Evolutionary conservation across 2,797 vertebrate genomes (phyloP), one percentile per base, ranked within the genome.

Genomic region (Labeo calbasu): DNA sequence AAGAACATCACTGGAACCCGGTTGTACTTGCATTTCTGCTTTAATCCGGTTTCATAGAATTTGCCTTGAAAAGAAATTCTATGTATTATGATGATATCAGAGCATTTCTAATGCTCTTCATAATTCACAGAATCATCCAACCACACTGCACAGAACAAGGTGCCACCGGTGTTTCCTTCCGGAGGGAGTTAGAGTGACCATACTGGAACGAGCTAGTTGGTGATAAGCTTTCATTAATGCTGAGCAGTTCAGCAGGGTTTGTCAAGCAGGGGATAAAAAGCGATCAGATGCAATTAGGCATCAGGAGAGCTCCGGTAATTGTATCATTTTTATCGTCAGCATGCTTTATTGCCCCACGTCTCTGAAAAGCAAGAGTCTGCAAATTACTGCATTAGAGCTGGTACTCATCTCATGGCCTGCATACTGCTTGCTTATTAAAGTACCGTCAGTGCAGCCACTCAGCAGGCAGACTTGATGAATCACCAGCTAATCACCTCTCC

Each of bases 381-480:
- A 89, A 88, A 91, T 86, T 90, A 88, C 79, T 77, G 88, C 87
- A 86, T 88, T 88, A 88, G 69, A 85, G 57, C 72, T 48, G 77
- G 85, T 81, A 87, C 82, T 78, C 73, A 70, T 87, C 86, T 84
- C 77, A 63, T 40, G 80, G 83, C 81, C 79, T 86, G 84, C 85
- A 86, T 82, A 85, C 84, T 71, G 77, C 83, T 86, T 77, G 87
- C 88, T 88, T 91, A 91, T 90, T 89, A 89, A 89, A 88, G 84
- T 72, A 75, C 66, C 79, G 87, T 89, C 89, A 89, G 81, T 85
- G 77, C 40, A 81, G 85, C 76, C 87, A 85, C 85, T 88, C 85
- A 66, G 46, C 73, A 84, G 84, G 66, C 84, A 84, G 59, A 85
- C 63, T 70, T 85, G 87, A 87, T 88, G 81, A 90, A 88, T 90